phyloP scores from a whole-genome alignment of 2,797 vertebrate genomes.

The Adelosebastes latens region DNA sequence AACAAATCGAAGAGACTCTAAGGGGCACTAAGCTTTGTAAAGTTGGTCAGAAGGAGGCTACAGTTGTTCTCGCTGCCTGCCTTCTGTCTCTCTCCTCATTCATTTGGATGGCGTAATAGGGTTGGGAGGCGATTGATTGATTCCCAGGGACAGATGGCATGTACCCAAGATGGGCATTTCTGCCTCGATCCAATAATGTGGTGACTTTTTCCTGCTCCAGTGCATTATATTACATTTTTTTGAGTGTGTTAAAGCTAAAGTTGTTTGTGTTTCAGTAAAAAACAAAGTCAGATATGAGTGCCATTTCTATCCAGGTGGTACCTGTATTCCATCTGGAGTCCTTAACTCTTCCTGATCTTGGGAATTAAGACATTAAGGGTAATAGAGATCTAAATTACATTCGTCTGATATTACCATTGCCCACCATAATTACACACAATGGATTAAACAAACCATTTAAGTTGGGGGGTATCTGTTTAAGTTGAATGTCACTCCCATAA shows the following conservation, averaged over 20 bases:
- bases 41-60: constrained; percentile 51
- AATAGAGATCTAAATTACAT: constrained; percentile 74
- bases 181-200: constrained; percentile 57
- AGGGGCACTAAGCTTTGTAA: constrained; percentile 38
- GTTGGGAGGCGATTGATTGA: constrained; percentile 59
- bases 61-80: constrained; percentile 26
- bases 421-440: constrained; percentile 63
- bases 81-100: constrained; percentile 35
- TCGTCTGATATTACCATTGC: constrained; percentile 74
- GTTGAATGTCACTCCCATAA: constrained; percentile 72
- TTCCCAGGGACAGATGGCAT: constrained; percentile 68
- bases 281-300: neutral
- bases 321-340: constrained; percentile 66
- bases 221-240: constrained; percentile 33
- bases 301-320: constrained; percentile 57
- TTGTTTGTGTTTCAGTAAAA: neutral
- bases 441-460: constrained; percentile 75
- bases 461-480: constrained; percentile 37
- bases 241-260: neutral
- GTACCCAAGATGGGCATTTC: constrained; percentile 55
- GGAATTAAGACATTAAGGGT: constrained; percentile 73
- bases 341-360: constrained; percentile 63
- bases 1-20: neutral
- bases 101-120: constrained; percentile 36
- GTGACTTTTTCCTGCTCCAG: constrained; percentile 40